These are phyloP conservation scores for Calidris pugnax DNA, from an alignment of 2,113 vertebrate species.

Conservation along the genomic window DNA sequence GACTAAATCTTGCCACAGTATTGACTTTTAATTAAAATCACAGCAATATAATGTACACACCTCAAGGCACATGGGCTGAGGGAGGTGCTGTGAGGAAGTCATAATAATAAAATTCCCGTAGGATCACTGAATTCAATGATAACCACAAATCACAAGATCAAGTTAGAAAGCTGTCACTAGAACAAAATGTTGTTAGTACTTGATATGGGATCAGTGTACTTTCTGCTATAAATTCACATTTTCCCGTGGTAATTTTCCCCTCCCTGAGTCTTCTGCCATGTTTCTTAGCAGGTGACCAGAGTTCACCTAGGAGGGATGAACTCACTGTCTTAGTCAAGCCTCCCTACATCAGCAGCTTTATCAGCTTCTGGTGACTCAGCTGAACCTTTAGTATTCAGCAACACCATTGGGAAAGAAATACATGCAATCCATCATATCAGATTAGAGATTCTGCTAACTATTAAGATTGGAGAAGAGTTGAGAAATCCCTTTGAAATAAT, in stretches of 20 bases:
- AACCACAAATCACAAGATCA: not conserved
- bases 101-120: not conserved
- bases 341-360: not conserved
- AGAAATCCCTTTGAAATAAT: constrained; percentile 1
- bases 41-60: not conserved
- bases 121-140: not conserved
- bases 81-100: not conserved
- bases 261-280: not conserved
- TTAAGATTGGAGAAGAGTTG: not conserved
- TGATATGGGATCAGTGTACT: not conserved
- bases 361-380: not conserved
- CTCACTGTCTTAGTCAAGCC: not conserved
- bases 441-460: not conserved
- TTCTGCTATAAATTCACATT: not conserved
- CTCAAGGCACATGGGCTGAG: not conserved
- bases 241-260: not conserved
- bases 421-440: not conserved
- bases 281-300: not conserved
- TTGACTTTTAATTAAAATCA: not conserved
- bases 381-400: not conserved
- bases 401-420: not conserved
- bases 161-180: not conserved
- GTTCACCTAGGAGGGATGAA: not conserved
- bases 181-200: not conserved
- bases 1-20: not conserved